Evolutionary conservation across 1,140 invertebrate species (phyloP).

Genomic region (Heliconius himera): DNA sequence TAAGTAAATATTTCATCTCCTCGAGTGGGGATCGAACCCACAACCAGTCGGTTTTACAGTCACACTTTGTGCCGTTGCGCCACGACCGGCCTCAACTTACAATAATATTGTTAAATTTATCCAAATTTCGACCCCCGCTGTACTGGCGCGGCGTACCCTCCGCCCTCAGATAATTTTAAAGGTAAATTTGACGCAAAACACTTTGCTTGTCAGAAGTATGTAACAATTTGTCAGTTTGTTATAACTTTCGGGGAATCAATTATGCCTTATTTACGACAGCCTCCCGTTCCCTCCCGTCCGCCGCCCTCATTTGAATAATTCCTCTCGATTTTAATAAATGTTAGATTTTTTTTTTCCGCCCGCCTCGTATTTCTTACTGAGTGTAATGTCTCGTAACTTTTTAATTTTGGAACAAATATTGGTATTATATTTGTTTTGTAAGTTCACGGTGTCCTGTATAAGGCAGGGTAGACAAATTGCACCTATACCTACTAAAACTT

Average conservation of each 20-base stretch:
- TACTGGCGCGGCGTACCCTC: neutral
- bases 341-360: constrained; percentile 30
- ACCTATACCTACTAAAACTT: no score
- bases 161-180: constrained; percentile 24
- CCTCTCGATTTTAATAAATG: constrained; percentile 38
- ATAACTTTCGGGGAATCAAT: constrained; percentile 46
- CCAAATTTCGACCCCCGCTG: neutral
- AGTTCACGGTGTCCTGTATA: no score
- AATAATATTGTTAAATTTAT: no score
- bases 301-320: constrained; percentile 40
- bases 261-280: constrained; percentile 41
- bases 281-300: constrained; percentile 6
- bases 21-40: no score
- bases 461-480: no score
- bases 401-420: constrained; percentile 23
- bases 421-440: neutral
- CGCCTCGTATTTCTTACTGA: constrained; percentile 2
- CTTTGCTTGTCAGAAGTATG: constrained; percentile 38
- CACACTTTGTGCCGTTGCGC: no score
- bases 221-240: constrained; percentile 51
- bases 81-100: no score
- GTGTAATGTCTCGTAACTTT: constrained; percentile 33
- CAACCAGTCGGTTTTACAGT: no score
- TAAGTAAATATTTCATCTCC: no score
- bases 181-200: constrained; percentile 40